phyloP scores from a whole-genome alignment of 2,797 vertebrate genomes.

The Premnoplex brunnescens region DNA sequence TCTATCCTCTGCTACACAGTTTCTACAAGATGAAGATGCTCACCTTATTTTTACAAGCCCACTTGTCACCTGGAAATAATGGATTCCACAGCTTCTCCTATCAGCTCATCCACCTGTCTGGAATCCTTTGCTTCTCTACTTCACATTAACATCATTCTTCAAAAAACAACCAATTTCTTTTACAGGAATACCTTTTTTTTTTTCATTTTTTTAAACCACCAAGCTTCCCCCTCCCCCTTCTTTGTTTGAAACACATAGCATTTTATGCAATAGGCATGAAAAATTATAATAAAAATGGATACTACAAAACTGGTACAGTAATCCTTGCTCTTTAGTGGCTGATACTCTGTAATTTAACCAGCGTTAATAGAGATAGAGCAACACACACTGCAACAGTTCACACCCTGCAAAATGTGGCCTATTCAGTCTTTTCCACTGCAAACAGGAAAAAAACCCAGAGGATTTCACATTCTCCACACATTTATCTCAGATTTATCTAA shows the following conservation, averaged over 20 bases:
- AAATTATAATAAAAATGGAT: constrained; percentile 59
- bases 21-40: constrained; percentile 23
- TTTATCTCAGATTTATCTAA: constrained; percentile 28
- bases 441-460: constrained; percentile 28
- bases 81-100: constrained; percentile 57
- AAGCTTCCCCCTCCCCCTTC: constrained; percentile 65
- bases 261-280: constrained; percentile 39
- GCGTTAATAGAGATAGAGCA: constrained; percentile 47
- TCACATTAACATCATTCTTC: background rate
- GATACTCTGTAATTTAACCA: constrained; percentile 35
- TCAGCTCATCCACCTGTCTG: constrained; percentile 20
- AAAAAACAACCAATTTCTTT: constrained; percentile 16
- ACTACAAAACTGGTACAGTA: constrained; percentile 18
- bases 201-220: background rate
- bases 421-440: constrained; percentile 71
- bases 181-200: constrained; percentile 2
- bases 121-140: constrained; percentile 6
- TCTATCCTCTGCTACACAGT: background rate
- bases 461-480: constrained; percentile 50
- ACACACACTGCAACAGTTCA: constrained; percentile 73
- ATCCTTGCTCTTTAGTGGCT: constrained; percentile 37
- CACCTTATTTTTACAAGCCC: constrained; percentile 47
- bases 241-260: constrained; percentile 75
- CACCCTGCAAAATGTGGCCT: constrained; percentile 82
- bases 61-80: constrained; percentile 70